Percentiles rank a stretch among this genome's conserved stretches.
phyloP scores from a whole-genome alignment of 2,113 vertebrate species.

The Istiophorus platypterus region DNA sequence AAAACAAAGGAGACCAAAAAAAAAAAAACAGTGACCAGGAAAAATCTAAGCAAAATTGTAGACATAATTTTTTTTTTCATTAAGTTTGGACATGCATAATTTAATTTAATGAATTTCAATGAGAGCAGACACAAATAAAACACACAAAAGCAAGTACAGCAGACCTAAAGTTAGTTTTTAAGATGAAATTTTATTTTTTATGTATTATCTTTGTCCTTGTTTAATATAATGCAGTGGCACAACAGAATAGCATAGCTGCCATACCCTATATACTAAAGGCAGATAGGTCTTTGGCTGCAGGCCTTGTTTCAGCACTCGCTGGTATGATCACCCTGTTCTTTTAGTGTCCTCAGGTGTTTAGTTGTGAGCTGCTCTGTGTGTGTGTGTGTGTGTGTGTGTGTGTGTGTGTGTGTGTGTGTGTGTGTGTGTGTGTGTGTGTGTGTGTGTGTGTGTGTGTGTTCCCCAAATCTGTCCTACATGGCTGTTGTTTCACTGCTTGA shows the following conservation, averaged over 20 bases:
- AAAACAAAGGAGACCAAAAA: no score
- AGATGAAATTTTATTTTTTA: background rate
- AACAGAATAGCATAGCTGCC: background rate
- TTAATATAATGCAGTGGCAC: background rate
- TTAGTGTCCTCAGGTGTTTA: slow-evolving; percentile 27
- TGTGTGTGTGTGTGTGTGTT: slow-evolving; percentile 53
- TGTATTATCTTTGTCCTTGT: background rate
- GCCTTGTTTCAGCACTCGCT: slow-evolving; percentile 13
- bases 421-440: slow-evolving; percentile 50
- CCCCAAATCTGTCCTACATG: slow-evolving; percentile 29
- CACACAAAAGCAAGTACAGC: background rate
- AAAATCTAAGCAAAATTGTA: background rate
- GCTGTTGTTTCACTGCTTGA: slow-evolving; percentile 29
- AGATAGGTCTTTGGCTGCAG: slow-evolving; percentile 4
- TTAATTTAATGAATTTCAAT: no score
- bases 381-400: slow-evolving; percentile 50
- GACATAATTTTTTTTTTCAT: no score
- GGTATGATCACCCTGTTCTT: background rate
- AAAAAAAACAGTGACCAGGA: background rate
- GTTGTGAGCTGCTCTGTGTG: slow-evolving; percentile 36
- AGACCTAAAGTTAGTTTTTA: background rate
- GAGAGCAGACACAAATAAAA: background rate
- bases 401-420: slow-evolving; percentile 52
- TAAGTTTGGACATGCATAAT: background rate
- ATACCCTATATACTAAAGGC: background rate